Evolutionary conservation across 2,797 vertebrate species (phyloP), one percentile per base, ranked within the genome.

Genomic region (Sebastes oblongus): DNA sequence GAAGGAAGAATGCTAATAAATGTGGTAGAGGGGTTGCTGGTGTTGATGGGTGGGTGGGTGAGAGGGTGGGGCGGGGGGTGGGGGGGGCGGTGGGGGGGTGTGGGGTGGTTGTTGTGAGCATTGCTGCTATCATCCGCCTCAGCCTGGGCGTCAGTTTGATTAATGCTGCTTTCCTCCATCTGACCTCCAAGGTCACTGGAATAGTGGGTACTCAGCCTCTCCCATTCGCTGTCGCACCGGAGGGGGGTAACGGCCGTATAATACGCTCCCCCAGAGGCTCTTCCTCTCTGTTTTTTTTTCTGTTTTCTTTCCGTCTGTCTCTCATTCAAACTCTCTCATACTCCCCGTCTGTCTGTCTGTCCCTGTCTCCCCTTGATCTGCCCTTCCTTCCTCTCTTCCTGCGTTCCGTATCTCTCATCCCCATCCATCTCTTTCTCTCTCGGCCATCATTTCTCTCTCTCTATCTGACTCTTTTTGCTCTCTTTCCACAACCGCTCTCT

Each of bases 121-220:
- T 69, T 82, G 89, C 86, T 89, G 89, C 91, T 91, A 91, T 91
- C 93, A 91, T 91, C 87, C 65, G 72, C 91, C 89, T 92, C 87
- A 92, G 89, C 90, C 85, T 79, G 80, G 80, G 88, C 86, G 87
- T 93, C 88, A 85, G 82, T 93, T 95, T 91, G 87, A 95, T 96
- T 94, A 95, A 95, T 93, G 81, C 87, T 69, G 91, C 93, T 95
- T 95, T 93, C 93, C 92, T 94, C 88, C 80, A 81, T 62, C 84
- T 92, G 86, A 94, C 93, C 94, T 93, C 92, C 91, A 94, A 95
- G 92, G 92, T 95, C 93, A 93, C 25, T 76, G 81, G 86, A 93
- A 93, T 88, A 81, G 92, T 91, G 84, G 91, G 87, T 93, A 92
- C 88, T 91, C 88, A 90, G 85, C 83, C 89, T 88, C 82, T 81